Conservation (phyloP, 2,113 vertebrate genomes). For the rabbit (Oryctolagus cuniculus) region DNA sequence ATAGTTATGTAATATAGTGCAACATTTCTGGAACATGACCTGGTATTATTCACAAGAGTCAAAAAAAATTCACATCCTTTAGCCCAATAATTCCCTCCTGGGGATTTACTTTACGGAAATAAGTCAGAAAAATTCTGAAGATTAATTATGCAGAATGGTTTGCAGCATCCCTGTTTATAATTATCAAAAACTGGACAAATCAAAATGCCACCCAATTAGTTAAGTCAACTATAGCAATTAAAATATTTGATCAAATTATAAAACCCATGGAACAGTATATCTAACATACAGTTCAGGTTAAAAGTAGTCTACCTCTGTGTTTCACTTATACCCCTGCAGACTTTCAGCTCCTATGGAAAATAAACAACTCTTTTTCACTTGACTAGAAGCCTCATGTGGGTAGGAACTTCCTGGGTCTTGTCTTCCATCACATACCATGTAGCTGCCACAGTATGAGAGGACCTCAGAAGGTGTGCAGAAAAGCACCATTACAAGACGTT, state of each 20-base stretch:
- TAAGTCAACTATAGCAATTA: not conserved
- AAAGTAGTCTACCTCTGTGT: not conserved
- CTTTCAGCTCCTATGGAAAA: not conserved
- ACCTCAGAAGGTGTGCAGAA: too few relatives aligned
- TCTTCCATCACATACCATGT: not conserved
- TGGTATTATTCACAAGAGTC: not conserved
- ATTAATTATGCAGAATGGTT: not conserved
- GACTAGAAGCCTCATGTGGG: not conserved
- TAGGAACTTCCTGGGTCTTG: not conserved
- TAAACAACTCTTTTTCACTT: not conserved
- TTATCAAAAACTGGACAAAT: not conserved
- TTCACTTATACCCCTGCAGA: not conserved
- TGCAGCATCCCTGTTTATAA: not conserved
- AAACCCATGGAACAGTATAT: not conserved
- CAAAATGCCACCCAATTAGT: not conserved
- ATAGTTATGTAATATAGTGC: not conserved
- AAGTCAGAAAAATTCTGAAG: constrained; percentile 12
- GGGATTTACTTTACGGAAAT: constrained; percentile 20
- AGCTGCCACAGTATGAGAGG: not conserved
- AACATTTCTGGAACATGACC: not conserved
- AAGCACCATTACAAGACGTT: too few relatives aligned
- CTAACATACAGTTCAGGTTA: not conserved
- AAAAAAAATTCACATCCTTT: not conserved
- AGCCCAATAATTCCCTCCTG: not conserved
- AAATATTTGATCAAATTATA: not conserved